Evolutionary conservation across 2,888 invertebrate species (phyloP), one percentile per base, ranked within the genome.

Genomic region (Xestia c-nigrum): DNA sequence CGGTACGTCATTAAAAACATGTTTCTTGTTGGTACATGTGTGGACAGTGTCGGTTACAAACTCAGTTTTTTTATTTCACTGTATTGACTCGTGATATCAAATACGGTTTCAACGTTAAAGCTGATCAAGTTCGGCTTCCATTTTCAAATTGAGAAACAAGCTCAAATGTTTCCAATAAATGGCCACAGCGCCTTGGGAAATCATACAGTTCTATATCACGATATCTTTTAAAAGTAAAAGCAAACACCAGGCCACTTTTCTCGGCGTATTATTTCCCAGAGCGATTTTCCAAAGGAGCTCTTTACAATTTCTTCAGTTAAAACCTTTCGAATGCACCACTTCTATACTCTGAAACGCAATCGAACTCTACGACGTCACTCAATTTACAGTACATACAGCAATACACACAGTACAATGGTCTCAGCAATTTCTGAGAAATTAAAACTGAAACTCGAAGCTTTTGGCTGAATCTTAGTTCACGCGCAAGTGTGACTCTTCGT

Each of bases 1-100:
- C 69, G 19, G 38, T 76, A 82, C 85, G 76, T 74, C 85, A 80
- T 84, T 81, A 61, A 65, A 84, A 84, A 81, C 81, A 74, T 74
- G 74, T 77, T 84, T 84, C 74, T 77, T 74, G 76, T 72, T 40
- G 21, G 50, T 83, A 74, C 81, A 76, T 72, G 72, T 69, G 76
- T 43, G 38, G 47, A 72, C 84, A 81, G 77, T 68, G 50, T 76
- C 69, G 52, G 59, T 84, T 74, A 81, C 79, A 73, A 61, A 61
- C 43, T 40, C 57, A 66, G 40, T 63, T 74, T 77, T 76, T 76
- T 84, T 77, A 65, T 84, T 71, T 74, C 47, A 46, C 63, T 65
- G 31, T 76, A 68, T 76, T 68, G 59, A 59, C 21, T 70, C 68
- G 65, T 68, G 76, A 71, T 80, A 69, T 83, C 65, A 52, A 65